These are phyloP conservation scores for Oreochromis spilurus DNA, from an alignment of 2,113 vertebrate species.

Conservation along the genomic window DNA sequence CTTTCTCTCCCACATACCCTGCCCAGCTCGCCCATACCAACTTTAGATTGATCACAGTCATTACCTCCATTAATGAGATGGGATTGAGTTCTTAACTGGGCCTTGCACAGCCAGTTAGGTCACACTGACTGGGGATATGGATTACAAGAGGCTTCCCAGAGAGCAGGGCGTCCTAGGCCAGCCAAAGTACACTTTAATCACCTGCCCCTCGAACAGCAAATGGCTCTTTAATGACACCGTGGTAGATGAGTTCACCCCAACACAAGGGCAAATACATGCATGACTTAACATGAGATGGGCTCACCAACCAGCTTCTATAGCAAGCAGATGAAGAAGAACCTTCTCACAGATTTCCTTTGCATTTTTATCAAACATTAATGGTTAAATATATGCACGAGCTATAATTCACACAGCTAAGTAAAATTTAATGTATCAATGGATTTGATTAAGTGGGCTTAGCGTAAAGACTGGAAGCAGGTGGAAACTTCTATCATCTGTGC, in stretches of 20 bases:
- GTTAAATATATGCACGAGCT: background rate
- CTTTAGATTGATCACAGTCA: constrained; percentile 75
- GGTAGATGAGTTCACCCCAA: constrained; percentile 31
- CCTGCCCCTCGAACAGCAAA: constrained; percentile 59
- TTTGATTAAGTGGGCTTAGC: background rate
- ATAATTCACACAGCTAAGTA: background rate
- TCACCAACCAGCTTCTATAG: background rate
- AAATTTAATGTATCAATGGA: background rate
- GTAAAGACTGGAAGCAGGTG: background rate
- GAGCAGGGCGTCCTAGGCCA: constrained; percentile 34
- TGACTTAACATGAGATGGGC: background rate
- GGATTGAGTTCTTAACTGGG: constrained; percentile 69
- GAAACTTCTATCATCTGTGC: background rate
- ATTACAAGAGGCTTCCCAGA: constrained; percentile 60
- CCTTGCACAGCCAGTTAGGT: constrained; percentile 55
- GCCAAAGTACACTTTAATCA: constrained; percentile 67
- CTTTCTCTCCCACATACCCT: background rate
- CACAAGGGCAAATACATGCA: constrained; percentile 47
- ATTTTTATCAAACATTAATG: background rate
- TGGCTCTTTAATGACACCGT: constrained; percentile 55
- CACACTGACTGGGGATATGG: constrained; percentile 56
- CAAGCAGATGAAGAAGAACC: background rate
- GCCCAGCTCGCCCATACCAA: constrained; percentile 14
- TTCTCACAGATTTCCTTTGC: background rate
- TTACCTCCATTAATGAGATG: constrained; percentile 74